Evolutionary conservation across 2,113 vertebrate genomes (phyloP).

Genomic region (Dascyllus trimaculatus): DNA sequence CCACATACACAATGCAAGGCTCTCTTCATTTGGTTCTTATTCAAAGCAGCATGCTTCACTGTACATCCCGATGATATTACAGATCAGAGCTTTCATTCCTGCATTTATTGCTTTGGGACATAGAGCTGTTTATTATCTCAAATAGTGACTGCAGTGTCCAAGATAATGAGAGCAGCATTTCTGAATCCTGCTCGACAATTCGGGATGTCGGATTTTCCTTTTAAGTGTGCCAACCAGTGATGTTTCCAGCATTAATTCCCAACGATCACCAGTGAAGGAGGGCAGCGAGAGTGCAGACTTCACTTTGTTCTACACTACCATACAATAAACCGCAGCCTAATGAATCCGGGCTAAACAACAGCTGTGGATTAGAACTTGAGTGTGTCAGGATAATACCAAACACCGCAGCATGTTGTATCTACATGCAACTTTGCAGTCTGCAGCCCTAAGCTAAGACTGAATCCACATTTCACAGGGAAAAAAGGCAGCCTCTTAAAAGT

Average conservation of each 20-base stretch:
- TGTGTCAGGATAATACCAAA: slow-evolving; percentile 28
- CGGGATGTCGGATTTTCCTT: slow-evolving; percentile 49
- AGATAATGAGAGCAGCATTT: slow-evolving; percentile 66
- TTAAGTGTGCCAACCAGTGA: slow-evolving; percentile 52
- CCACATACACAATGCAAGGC: slow-evolving; percentile 15
- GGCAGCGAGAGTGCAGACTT: slow-evolving; percentile 54
- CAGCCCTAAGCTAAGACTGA: neutral
- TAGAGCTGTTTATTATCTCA: slow-evolving; percentile 58
- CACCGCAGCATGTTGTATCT: slow-evolving; percentile 12
- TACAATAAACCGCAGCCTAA: slow-evolving; percentile 45
- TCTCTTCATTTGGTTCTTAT: slow-evolving; percentile 44
- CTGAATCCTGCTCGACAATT: slow-evolving; percentile 53
- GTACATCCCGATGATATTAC: slow-evolving; percentile 37
- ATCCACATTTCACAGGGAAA: slow-evolving; percentile 14
- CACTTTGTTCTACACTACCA: slow-evolving; percentile 64
- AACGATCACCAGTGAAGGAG: slow-evolving; percentile 61
- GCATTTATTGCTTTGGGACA: slow-evolving; percentile 64
- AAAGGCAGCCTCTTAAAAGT: slow-evolving; percentile 36
- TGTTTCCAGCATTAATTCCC: slow-evolving; percentile 62
- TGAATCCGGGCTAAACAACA: slow-evolving; percentile 44
- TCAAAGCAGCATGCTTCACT: slow-evolving; percentile 38
- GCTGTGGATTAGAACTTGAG: slow-evolving; percentile 31
- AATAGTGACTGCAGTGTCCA: slow-evolving; percentile 52
- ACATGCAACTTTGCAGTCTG: neutral
- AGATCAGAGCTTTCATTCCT: slow-evolving; percentile 49